These are phyloP conservation scores for Myotis daubentonii DNA, from an alignment of 2,797 vertebrate species.

Conservation along the genomic window DNA sequence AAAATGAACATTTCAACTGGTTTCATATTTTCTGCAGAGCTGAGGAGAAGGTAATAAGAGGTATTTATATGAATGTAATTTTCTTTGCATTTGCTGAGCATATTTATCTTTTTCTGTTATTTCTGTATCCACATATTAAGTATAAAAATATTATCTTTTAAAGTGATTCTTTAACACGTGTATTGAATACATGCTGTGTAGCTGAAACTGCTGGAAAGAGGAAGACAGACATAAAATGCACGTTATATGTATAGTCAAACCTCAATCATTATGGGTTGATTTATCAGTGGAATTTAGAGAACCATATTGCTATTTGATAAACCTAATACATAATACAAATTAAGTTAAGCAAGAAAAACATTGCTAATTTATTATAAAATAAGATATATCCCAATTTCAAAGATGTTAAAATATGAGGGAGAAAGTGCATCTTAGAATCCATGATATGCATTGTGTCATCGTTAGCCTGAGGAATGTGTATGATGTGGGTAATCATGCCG, in stretches of 20 bases:
- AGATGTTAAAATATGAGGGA: neutral
- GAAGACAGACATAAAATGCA: neutral
- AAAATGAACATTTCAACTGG: constrained; percentile 69
- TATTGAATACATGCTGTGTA: neutral
- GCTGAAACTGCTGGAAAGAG: neutral
- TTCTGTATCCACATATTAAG: constrained; percentile 61
- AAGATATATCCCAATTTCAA: neutral
- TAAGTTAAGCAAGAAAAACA: neutral
- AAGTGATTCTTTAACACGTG: neutral
- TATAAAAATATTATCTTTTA: constrained; percentile 40
- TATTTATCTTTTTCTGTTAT: constrained; percentile 59
- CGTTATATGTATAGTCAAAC: neutral
- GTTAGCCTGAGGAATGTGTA: neutral
- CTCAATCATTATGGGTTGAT: neutral
- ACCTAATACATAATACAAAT: neutral
- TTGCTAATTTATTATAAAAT: constrained; percentile 30
- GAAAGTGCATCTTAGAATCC: neutral
- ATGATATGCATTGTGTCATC: neutral
- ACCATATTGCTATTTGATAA: neutral
- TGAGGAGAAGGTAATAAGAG: constrained; percentile 62
- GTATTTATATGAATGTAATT: constrained; percentile 70
- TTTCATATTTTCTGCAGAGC: constrained; percentile 65
- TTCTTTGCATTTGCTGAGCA: constrained; percentile 53
- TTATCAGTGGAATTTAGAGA: neutral
- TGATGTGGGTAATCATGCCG: neutral